Evolutionary conservation across 2,888 invertebrate genomes (phyloP).

Genomic region (Drosophila buzzatii): DNA sequence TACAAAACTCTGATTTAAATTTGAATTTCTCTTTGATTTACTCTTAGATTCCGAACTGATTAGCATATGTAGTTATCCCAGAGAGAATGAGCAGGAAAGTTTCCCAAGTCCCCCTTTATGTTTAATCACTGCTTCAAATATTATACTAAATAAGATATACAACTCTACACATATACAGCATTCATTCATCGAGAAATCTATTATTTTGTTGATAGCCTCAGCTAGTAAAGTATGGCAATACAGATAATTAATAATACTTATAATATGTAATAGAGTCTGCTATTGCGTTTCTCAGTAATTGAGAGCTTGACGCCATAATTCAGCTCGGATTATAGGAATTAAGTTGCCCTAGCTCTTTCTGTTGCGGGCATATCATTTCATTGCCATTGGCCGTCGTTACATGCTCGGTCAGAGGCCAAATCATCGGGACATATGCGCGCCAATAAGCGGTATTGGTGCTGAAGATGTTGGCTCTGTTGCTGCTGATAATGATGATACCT

Average conservation of each 20-base stretch:
- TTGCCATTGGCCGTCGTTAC: slow-evolving; percentile 13
- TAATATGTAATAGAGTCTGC: too few species aligned
- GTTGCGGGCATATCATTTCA: slow-evolving; percentile 5
- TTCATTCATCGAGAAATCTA: neutral
- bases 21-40: slow-evolving; percentile 39
- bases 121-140: neutral
- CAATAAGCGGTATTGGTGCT: slow-evolving; percentile 47
- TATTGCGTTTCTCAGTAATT: neutral
- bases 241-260: too few species aligned
- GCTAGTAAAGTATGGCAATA: too few species aligned
- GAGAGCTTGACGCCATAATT: neutral
- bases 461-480: slow-evolving; percentile 47
- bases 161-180: neutral
- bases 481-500: slow-evolving; percentile 71
- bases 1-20: slow-evolving; percentile 17
- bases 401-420: slow-evolving; percentile 19
- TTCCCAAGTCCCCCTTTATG: neutral
- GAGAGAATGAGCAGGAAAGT: neutral
- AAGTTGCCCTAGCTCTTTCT: slow-evolving; percentile 12
- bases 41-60: neutral
- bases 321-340: neutral
- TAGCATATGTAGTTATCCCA: neutral
- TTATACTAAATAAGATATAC: neutral
- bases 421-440: slow-evolving; percentile 49
- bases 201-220: too few species aligned